Percentiles rank a stretch among this genome's conserved stretches.
Evolutionary conservation across 2,113 vertebrate species (phyloP).

Genomic region (Natator depressus): DNA sequence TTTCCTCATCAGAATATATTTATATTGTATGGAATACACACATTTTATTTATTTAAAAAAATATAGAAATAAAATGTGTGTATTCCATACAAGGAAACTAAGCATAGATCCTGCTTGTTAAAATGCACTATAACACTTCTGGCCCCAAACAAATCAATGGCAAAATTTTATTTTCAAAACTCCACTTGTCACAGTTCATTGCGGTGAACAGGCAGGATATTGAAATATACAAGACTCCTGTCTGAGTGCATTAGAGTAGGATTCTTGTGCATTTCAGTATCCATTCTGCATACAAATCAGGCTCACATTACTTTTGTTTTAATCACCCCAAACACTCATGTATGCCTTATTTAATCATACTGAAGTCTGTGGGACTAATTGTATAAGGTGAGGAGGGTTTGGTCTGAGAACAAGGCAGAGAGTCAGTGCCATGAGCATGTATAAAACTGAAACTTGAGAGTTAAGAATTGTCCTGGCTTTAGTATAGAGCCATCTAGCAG

Average conservation of each 20-base stretch:
- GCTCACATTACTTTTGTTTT: conserved; percentile 49
- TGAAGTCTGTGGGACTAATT: conserved; percentile 59
- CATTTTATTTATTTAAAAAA: too few species aligned
- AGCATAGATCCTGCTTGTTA: conserved; percentile 10
- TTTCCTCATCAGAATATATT: conserved; percentile 15
- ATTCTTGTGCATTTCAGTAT: conserved; percentile 38
- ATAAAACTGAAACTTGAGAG: not conserved
- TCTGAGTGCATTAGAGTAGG: conserved; percentile 4
- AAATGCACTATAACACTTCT: conserved; percentile 32
- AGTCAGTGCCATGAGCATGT: not conserved
- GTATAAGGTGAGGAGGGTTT: conserved; percentile 40
- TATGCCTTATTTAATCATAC: conserved; percentile 44
- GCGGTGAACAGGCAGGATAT: conserved; percentile 44
- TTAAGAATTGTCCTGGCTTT: not conserved
- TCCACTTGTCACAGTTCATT: conserved; percentile 61
- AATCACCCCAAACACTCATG: conserved; percentile 61
- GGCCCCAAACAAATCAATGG: conserved; percentile 45
- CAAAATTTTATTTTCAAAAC: conserved; percentile 48
- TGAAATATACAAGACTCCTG: conserved; percentile 52
- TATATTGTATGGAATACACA: not conserved
- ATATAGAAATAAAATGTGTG: not conserved
- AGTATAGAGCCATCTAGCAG: not conserved
- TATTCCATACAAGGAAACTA: not conserved
- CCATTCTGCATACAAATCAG: conserved; percentile 58
- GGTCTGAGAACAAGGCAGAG: conserved; percentile 39